A percentile compares a stretch with the other conserved stretches of the same genome.
Evolutionary conservation across 2,888 invertebrate genomes (phyloP).

Genomic region (Diarsia brunnea): DNA sequence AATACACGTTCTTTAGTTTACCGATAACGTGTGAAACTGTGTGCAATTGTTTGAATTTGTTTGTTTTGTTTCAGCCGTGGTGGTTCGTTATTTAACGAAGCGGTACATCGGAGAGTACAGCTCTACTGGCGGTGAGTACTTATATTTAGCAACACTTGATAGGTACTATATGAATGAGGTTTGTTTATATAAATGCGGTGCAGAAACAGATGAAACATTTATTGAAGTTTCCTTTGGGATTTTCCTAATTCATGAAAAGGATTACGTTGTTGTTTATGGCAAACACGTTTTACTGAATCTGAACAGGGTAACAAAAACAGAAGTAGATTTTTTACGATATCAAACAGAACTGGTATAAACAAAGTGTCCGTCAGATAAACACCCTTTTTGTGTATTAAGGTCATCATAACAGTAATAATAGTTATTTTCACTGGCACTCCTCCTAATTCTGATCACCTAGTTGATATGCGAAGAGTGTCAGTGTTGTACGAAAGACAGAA

Average conservation of each 20-base stretch:
- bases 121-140: constrained; percentile 93
- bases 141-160: constrained; percentile 57
- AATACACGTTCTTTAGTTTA: constrained; percentile 69
- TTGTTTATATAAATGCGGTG: constrained; percentile 45
- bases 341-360: constrained; percentile 16
- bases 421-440: constrained; percentile 62
- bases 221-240: constrained; percentile 19
- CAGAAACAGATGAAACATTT: constrained; percentile 30
- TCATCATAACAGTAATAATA: constrained; percentile 59
- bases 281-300: constrained; percentile 16
- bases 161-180: constrained; percentile 43
- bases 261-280: constrained; percentile 3
- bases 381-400: constrained; percentile 50
- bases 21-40: constrained; percentile 62
- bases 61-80: constrained; percentile 92
- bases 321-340: constrained; percentile 25
- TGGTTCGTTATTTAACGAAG: constrained; percentile 94
- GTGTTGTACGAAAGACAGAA: constrained; percentile 74
- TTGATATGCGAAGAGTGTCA: constrained; percentile 72
- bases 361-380: constrained; percentile 59
- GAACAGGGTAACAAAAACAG: neutral
- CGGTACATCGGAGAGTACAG: constrained; percentile 95
- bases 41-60: constrained; percentile 54
- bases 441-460: constrained; percentile 64
- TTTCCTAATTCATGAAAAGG: constrained; percentile 41